Evolutionary conservation across 2,113 vertebrate genomes (phyloP).

Genomic region (Eonycteris spelaea): DNA sequence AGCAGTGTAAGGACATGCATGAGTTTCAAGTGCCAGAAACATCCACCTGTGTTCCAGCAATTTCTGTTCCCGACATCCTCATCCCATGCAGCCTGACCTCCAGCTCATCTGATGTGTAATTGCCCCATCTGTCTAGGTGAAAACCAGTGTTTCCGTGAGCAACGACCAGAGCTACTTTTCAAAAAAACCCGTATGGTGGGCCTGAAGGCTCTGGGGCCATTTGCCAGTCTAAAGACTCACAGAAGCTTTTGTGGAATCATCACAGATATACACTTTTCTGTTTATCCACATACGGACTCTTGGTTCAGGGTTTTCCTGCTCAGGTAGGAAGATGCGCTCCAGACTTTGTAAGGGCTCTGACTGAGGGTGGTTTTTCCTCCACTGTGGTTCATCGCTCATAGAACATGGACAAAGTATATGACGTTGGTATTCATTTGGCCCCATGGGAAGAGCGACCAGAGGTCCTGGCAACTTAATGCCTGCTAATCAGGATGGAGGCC

Average conservation of each 20-base stretch:
- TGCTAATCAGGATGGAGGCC: not conserved
- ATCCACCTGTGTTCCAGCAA: rapidly evolving
- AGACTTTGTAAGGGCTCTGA: not conserved
- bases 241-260: not conserved
- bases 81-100: not conserved
- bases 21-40: not conserved
- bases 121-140: not conserved
- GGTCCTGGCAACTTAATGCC: not conserved
- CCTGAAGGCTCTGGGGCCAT: not conserved
- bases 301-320: not conserved
- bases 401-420: not conserved
- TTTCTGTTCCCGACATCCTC: not conserved
- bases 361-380: not conserved
- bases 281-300: not conserved
- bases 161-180: not conserved
- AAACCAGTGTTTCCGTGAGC: not conserved
- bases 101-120: not conserved
- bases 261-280: not conserved
- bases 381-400: not conserved
- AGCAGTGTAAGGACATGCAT: not conserved
- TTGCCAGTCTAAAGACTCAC: not conserved
- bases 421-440: not conserved
- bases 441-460: not conserved
- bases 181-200: not conserved
- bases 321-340: not conserved